Evolutionary conservation across 1,140 invertebrate species (phyloP).

Genomic region (Drosophila equinoxialis): DNA sequence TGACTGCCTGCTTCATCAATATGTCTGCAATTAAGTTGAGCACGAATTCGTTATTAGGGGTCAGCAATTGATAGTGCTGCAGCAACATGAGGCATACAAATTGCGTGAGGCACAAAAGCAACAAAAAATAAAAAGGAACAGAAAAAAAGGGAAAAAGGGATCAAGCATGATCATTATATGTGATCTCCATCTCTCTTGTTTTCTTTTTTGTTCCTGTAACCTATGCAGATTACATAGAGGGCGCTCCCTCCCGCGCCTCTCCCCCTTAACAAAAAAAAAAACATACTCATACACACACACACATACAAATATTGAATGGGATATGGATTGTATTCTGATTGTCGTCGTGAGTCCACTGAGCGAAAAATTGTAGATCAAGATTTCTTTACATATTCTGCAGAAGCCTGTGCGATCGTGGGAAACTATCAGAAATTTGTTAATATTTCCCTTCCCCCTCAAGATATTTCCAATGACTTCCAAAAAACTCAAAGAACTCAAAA

Average conservation of each 20-base stretch:
- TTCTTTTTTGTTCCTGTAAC: slow-evolving; percentile 26
- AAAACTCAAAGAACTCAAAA: too few relatives aligned
- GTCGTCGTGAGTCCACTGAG: slow-evolving; percentile 18
- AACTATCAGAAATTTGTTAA: not conserved
- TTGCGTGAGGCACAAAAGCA: slow-evolving; percentile 54
- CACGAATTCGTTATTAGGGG: slow-evolving; percentile 64
- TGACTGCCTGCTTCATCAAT: slow-evolving; percentile 46
- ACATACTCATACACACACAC: not conserved
- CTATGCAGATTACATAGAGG: slow-evolving; percentile 38
- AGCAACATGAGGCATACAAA: slow-evolving; percentile 42
- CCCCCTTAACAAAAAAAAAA: not conserved
- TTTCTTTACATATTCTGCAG: not conserved
- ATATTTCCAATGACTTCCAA: too few relatives aligned
- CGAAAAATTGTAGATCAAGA: slow-evolving; percentile 8
- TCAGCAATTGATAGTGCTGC: slow-evolving; percentile 59
- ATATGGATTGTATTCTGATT: slow-evolving; percentile 34
- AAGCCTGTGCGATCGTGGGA: not conserved
- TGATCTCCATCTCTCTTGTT: slow-evolving; percentile 20
- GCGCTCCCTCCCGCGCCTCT: not conserved
- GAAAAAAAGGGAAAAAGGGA: slow-evolving; percentile 15
- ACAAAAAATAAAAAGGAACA: slow-evolving; percentile 27
- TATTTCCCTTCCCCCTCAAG: too few relatives aligned
- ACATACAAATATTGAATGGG: slow-evolving; percentile 40
- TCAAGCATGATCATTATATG: slow-evolving; percentile 52
- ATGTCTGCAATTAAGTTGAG: slow-evolving; percentile 64